These are phyloP conservation scores for Microplitis demolitor DNA, from an alignment of 1,140 invertebrate genomes.

Conservation along the genomic window DNA sequence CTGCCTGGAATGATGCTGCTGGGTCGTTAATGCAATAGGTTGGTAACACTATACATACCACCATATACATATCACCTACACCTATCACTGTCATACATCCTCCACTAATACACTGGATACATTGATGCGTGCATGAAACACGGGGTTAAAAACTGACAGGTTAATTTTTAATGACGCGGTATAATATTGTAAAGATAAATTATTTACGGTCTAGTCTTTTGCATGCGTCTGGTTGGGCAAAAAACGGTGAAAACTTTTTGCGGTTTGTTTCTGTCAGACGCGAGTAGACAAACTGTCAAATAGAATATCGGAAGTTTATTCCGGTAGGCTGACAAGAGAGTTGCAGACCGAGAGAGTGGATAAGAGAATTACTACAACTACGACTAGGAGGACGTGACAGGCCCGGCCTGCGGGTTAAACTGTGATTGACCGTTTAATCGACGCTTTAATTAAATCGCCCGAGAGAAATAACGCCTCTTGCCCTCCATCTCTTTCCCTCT, in stretches of 20 bases:
- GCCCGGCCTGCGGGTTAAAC: constrained; percentile 34
- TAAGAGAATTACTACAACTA: constrained; percentile 34
- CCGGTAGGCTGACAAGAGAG: not conserved
- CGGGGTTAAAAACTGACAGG: too few species aligned
- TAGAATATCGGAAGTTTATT: constrained; percentile 10
- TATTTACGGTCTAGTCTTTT: too few species aligned
- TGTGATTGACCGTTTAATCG: constrained; percentile 48
- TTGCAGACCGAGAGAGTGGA: constrained; percentile 13
- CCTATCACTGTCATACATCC: too few species aligned
- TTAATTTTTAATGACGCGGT: too few species aligned
- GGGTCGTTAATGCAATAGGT: not conserved
- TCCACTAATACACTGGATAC: too few species aligned
- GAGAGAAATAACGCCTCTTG: constrained; percentile 13
- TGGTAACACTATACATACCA: not conserved
- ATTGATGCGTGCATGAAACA: too few species aligned
- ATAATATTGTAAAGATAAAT: too few species aligned
- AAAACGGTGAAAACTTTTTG: too few species aligned
- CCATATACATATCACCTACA: too few species aligned
- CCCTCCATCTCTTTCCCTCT: too few species aligned
- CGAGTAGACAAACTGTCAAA: not conserved
- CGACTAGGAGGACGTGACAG: constrained; percentile 31
- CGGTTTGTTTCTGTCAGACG: too few species aligned
- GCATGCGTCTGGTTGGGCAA: too few species aligned
- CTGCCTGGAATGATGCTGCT: not conserved
- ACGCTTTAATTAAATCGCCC: constrained; percentile 43